Base-by-base conservation (phyloP, 2,888 invertebrate species). In the Coenonympha arcania region DNA sequence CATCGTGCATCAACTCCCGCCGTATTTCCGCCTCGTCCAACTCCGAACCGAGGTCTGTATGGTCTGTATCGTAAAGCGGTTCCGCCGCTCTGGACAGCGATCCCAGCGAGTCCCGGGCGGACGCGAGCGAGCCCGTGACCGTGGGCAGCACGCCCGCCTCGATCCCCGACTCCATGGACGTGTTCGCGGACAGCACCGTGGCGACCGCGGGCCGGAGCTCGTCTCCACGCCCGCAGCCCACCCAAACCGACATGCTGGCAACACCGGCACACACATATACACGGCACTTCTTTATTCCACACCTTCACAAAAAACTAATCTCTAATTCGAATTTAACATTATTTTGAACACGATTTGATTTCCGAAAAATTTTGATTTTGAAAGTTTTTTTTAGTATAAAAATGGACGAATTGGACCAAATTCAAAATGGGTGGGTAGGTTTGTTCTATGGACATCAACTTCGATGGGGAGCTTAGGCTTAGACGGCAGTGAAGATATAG, bases 21-120 rank as follows among this genome's bases (percentile, higher is more conserved):
- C 92, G 88, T 61, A 93, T 87, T 71, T 94, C 93, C 26, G 91
- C 90, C 73, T 94, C 94, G 74, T 94, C 94, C 59, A 90, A 80
- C 68, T 94, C 94, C 43, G 93, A 94, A 55, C 90, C 92, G 45
- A 93, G 88, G 73, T 93, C 93, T 15, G 93, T 93, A 66, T 93
- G 93, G 72, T 93, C 93, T 44, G 93, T 93, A 68, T 93, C 91
- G 71, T 93, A 93, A 42, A 89, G 76, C 28, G 90, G 90, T 65
- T 91, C 91, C 2, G 82, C 86, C 4, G 89, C 88, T 48, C 89
- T 82, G 36, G 89, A 89, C 52, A 89, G 69, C 8, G 89, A 89
- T 39, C 88, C 89, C 62, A 90, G 76, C 0, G 90, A 90, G 60
- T 86, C 79, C 62, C 88, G 64, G 52, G 88, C 79, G 46, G 88